phyloP scores from a whole-genome alignment of 1,140 invertebrate species.

The Diachasmimorpha longicaudata region DNA sequence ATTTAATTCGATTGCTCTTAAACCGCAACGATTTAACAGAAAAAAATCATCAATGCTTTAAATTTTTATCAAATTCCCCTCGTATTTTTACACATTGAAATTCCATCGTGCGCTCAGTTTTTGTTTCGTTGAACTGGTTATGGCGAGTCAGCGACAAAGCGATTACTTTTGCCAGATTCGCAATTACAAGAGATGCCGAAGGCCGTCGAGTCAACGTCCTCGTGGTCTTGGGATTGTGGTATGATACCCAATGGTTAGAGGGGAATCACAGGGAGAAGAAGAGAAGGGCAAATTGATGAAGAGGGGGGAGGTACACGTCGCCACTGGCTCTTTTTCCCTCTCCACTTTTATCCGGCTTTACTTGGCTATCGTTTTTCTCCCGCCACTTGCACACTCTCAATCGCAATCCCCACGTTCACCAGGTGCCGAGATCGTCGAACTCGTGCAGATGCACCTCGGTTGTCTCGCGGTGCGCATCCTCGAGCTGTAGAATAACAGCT shows the following conservation, averaged over 20 bases:
- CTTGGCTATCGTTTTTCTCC: background rate
- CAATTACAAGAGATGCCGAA: slow-evolving; percentile 31
- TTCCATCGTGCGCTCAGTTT: slow-evolving; percentile 16
- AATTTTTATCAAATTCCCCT: background rate
- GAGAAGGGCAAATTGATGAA: slow-evolving; percentile 12
- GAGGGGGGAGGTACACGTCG: background rate
- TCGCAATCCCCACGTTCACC: slow-evolving; percentile 31
- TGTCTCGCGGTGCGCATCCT: slow-evolving; percentile 28
- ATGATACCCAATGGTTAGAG: slow-evolving; percentile 3
- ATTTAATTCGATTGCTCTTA: background rate
- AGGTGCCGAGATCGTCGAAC: slow-evolving; percentile 26
- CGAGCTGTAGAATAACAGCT: background rate
- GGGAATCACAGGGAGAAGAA: slow-evolving; percentile 13
- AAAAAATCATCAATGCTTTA: background rate
- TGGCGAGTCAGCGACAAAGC: background rate
- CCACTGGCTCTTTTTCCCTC: slow-evolving; percentile 34
- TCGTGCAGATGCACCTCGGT: slow-evolving; percentile 36
- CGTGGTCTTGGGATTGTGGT: slow-evolving; percentile 41
- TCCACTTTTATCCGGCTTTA: slow-evolving; percentile 23
- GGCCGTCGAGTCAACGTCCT: slow-evolving; percentile 55
- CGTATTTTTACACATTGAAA: background rate
- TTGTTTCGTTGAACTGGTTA: slow-evolving; percentile 6
- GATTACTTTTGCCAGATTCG: slow-evolving; percentile 19
- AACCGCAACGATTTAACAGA: background rate
- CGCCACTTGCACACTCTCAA: slow-evolving; percentile 4